Percentiles rank a stretch among this genome's conserved stretches.
Evolutionary conservation across 2,113 vertebrate species (phyloP).

Genomic region (Girardinichthys multiradiatus): DNA sequence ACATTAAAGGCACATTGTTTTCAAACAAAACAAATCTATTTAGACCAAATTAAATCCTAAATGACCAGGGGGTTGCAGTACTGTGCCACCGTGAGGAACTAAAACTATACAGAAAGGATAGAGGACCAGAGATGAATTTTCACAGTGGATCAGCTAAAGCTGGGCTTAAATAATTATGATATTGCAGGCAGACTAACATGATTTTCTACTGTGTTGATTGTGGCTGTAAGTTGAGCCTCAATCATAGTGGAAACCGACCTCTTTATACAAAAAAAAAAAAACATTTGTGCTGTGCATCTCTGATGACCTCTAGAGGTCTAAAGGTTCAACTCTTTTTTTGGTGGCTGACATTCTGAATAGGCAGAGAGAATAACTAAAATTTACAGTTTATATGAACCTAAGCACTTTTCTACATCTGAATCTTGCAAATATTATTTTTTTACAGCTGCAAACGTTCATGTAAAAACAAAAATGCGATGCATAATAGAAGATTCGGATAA

Average conservation of each 20-base stretch:
- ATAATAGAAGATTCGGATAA: too few species aligned
- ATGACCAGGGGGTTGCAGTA: too few species aligned
- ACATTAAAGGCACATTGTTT: too few species aligned
- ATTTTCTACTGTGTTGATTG: neutral
- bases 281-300: neutral
- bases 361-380: neutral
- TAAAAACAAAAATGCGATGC: too few species aligned
- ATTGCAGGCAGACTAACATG: neutral
- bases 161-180: neutral
- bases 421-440: too few species aligned
- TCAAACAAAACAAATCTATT: too few species aligned
- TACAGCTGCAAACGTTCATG: too few species aligned
- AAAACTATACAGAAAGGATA: neutral
- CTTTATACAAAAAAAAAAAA: neutral
- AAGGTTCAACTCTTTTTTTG: fast-evolving
- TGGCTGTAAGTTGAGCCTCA: neutral
- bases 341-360: neutral
- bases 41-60: too few species aligned
- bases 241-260: too few species aligned
- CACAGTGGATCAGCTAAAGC: neutral
- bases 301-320: conserved; percentile 42
- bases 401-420: neutral
- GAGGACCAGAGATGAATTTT: neutral
- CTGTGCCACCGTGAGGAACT: too few species aligned
- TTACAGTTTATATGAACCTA: neutral